phyloP scores from a whole-genome alignment of 1,140 invertebrate species.

The Xylocopa sonorina region DNA sequence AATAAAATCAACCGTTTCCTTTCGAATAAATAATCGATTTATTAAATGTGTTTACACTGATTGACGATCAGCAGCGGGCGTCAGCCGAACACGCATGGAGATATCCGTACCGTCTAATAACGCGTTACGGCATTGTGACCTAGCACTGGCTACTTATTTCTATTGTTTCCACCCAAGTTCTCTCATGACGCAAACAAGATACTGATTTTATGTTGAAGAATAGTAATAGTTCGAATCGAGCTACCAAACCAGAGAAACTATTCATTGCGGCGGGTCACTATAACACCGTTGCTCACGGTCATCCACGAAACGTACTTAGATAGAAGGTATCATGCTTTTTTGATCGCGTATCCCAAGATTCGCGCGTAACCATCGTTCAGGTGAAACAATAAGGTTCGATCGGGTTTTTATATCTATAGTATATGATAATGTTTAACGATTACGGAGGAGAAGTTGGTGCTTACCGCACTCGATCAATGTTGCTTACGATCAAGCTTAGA shows the following conservation, averaged over 20 bases:
- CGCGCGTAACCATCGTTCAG: neutral
- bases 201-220: no score
- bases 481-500: conserved; percentile 52
- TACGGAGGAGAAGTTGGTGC: conserved; percentile 21
- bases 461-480: conserved; percentile 42
- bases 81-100: neutral
- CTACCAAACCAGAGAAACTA: neutral
- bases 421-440: neutral
- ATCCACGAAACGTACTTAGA: conserved; percentile 38
- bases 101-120: no score
- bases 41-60: conserved; percentile 15
- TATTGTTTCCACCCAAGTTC: conserved; percentile 29
- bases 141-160: conserved; percentile 19
- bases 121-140: conserved; percentile 31
- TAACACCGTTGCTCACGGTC: conserved; percentile 56
- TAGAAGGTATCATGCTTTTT: conserved; percentile 7
- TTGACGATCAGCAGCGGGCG: conserved; percentile 55
- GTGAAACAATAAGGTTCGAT: neutral
- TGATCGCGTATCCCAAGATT: conserved; percentile 9
- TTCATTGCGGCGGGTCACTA: conserved; percentile 2
- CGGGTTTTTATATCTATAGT: conserved; percentile 48
- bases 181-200: neutral
- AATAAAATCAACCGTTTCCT: conserved; percentile 65
- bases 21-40: conserved; percentile 18
- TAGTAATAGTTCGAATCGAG: neutral